These are phyloP conservation scores for Druceiella hillmani DNA, from an alignment of 2,888 invertebrate genomes.

Conservation along the genomic window DNA sequence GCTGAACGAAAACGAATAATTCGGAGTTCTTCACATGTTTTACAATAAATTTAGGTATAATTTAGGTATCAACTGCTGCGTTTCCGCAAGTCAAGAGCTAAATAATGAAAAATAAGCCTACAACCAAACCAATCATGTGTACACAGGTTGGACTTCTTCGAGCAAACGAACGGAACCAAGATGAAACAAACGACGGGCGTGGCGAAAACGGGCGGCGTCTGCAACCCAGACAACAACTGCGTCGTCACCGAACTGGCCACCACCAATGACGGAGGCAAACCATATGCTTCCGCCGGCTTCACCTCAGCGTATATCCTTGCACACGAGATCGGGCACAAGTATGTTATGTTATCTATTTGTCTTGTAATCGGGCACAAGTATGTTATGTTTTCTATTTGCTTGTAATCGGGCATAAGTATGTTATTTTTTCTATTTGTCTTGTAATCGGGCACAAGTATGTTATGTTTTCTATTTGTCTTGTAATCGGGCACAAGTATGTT, in stretches of 20 bases:
- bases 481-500: too few relatives aligned
- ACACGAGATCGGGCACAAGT: constrained; percentile 83
- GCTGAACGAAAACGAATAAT: too few relatives aligned
- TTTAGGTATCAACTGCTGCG: background rate
- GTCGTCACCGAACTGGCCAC: constrained; percentile 76
- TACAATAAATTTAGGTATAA: constrained; percentile 1
- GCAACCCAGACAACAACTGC: constrained; percentile 65
- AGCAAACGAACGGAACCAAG: constrained; percentile 61
- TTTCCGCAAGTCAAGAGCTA: background rate
- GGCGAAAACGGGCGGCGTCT: constrained; percentile 75
- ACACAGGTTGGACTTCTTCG: constrained; percentile 68
- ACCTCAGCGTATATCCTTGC: constrained; percentile 77
- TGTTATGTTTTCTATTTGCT: too few relatives aligned
- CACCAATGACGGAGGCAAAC: constrained; percentile 65
- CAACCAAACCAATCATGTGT: too few relatives aligned
- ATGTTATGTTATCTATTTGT: too few relatives aligned
- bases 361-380: too few relatives aligned
- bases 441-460: too few relatives aligned
- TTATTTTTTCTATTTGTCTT: too few relatives aligned
- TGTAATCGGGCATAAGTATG: too few relatives aligned
- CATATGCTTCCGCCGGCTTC: constrained; percentile 80
- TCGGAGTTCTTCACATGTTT: too few relatives aligned
- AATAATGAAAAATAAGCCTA: too few relatives aligned
- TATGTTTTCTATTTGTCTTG: too few relatives aligned
- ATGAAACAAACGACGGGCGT: constrained; percentile 76